Evolutionary conservation across 1,140 invertebrate genomes (phyloP).

Genomic region (Bombus superbus): DNA sequence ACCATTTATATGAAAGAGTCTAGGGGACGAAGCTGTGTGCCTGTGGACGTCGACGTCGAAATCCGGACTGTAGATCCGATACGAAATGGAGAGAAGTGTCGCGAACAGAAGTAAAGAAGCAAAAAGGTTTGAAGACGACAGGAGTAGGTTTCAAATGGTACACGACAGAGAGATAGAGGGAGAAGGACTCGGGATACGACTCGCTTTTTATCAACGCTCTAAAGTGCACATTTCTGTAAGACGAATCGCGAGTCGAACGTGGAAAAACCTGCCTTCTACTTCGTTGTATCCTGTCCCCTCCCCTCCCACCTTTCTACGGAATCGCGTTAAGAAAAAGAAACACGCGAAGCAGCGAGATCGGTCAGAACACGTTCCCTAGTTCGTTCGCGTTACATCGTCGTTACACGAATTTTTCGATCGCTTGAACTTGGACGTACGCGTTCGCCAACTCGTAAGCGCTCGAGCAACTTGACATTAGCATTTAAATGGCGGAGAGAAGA

Average conservation of each 20-base stretch:
- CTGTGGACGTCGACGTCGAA: constrained; percentile 48
- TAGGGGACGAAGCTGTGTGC: background rate
- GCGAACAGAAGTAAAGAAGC: constrained; percentile 50
- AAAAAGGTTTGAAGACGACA: constrained; percentile 36
- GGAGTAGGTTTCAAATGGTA: constrained; percentile 30
- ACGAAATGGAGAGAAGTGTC: constrained; percentile 58
- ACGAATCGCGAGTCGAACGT: constrained; percentile 30
- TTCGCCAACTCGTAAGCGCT: background rate
- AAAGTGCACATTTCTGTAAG: constrained; percentile 56
- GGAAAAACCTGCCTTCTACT: constrained; percentile 18
- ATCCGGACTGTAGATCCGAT: constrained; percentile 52
- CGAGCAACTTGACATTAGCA: constrained; percentile 24
- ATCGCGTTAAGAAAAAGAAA: background rate
- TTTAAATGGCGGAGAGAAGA: constrained; percentile 23
- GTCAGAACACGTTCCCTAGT: background rate
- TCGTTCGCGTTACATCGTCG: background rate
- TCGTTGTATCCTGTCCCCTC: background rate
- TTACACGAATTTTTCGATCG: constrained; percentile 27
- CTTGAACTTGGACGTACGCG: background rate
- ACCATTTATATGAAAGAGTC: constrained; percentile 56
- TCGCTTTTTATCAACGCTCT: constrained; percentile 53
- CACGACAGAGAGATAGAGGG: background rate
- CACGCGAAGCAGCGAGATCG: background rate
- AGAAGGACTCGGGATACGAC: background rate
- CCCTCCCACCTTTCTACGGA: background rate